Evolutionary conservation across 2,113 vertebrate genomes (phyloP).

Genomic region (Campylomormyrus tamandua): DNA sequence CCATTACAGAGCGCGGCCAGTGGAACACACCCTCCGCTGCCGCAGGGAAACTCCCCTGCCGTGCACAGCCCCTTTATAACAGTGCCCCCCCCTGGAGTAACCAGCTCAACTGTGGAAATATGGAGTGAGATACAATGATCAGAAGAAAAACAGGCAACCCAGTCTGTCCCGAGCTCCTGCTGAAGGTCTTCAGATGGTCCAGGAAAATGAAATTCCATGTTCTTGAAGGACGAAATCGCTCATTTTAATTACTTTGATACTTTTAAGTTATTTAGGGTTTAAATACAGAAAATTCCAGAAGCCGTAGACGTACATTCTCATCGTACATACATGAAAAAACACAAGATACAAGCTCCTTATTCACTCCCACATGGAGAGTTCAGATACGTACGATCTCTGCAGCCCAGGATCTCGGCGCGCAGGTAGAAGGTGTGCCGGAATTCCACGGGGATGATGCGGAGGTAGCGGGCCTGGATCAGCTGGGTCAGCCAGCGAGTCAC

Average conservation of each 20-base stretch:
- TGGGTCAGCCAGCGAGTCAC: slow-evolving; percentile 57
- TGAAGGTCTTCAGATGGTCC: not conserved
- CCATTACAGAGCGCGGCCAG: slow-evolving; percentile 57
- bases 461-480: slow-evolving; percentile 57
- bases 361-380: not conserved
- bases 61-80: slow-evolving; percentile 35
- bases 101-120: slow-evolving; percentile 46
- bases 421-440: slow-evolving; percentile 62
- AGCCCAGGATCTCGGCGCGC: slow-evolving; percentile 66
- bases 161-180: not conserved
- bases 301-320: not conserved
- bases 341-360: not conserved
- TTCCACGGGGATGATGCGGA: slow-evolving; percentile 64
- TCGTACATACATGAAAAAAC: not conserved
- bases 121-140: not conserved
- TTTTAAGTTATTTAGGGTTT: not conserved
- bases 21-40: slow-evolving; percentile 51
- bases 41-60: slow-evolving; percentile 51
- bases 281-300: not conserved
- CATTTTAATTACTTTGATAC: not conserved
- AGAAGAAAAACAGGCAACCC: not conserved
- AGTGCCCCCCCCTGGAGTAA: slow-evolving; percentile 40
- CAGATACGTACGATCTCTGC: slow-evolving; percentile 39
- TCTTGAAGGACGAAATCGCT: not conserved
- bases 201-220: not conserved